Base-by-base conservation (phyloP, 2,797 vertebrate genomes). In the Halcyon leucocephala region DNA sequence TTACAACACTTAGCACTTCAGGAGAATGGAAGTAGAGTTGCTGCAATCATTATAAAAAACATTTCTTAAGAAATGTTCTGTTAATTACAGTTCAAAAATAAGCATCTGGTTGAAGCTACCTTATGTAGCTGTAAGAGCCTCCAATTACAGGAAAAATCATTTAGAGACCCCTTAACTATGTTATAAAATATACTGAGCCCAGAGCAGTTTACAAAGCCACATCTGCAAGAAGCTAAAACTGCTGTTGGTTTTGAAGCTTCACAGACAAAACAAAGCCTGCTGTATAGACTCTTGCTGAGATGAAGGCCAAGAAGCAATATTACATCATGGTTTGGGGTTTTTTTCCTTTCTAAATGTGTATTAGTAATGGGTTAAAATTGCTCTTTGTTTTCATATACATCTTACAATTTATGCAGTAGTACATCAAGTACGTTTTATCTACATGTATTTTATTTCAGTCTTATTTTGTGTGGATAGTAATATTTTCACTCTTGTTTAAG, bases 81-180 rank as follows among this genome's bases (percentile, higher is more conserved):
- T 95, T 97, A 97, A 97, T 97, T 97, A 95, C 69, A 89, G 89
- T 92, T 96, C 62, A 91, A 86, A 95, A 96, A 94, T 94, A 95
- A 97, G 71, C 91, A 97, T 97, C 94, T 96, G 76, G 80, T 91
- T 96, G 91, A 91, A 89, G 87, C 89, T 96, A 88, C 61, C 71
- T 95, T 76, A 49, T 89, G 55, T 65, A 96, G 64, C 71, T 95
- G 81, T 77, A 82, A 97, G 82, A 70, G 77, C 70, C 52, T 71
- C 16, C 37, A 82, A 72, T 90, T 90, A 89, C n/a, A 93, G 60
- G 74, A 95, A 97, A 96, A 93, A 62, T 41, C 31, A 92, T 90
- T 93, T 95, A 83, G 96, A 97, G 74, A 94, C 89, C n/a, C 21
- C 74, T 95, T 94, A 96, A 94, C 74, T 26, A 57, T 72, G 67